These are phyloP conservation scores for Danio jaintianensis DNA, from an alignment of 2,797 vertebrate species.

Conservation along the genomic window DNA sequence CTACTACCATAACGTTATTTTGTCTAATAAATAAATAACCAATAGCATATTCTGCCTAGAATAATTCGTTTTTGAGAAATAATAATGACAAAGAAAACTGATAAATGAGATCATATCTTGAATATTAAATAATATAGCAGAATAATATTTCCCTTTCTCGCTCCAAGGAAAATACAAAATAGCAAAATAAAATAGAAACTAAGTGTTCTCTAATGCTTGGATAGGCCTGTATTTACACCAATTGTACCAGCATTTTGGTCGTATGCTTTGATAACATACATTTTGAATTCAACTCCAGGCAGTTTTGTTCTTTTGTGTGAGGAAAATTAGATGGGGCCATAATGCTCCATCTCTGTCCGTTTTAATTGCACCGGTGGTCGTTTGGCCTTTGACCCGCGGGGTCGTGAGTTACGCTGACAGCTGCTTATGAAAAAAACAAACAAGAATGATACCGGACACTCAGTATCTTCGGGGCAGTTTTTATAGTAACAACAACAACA, in stretches of 20 bases:
- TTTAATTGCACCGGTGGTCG: conserved; percentile 80
- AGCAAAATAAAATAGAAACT: not conserved
- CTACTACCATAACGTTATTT: not conserved
- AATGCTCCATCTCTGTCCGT: conserved; percentile 73
- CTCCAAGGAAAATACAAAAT: too few relatives aligned
- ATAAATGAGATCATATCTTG: not conserved
- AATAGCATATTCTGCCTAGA: not conserved
- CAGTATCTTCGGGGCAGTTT: not conserved
- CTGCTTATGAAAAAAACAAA: conserved; percentile 51
- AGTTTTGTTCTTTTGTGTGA: conserved; percentile 57
- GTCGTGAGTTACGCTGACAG: conserved; percentile 76
- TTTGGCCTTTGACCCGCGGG: conserved; percentile 79
- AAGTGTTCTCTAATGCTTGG: too few relatives aligned
- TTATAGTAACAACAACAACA: not conserved
- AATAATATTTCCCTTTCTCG: not conserved
- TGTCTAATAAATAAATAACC: not conserved
- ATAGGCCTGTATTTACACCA: not conserved
- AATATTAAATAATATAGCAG: not conserved
- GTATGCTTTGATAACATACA: not conserved
- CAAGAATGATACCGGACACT: conserved; percentile 23
- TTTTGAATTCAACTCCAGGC: conserved; percentile 22
- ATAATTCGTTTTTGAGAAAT: not conserved
- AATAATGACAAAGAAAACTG: not conserved
- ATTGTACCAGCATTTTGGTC: not conserved
- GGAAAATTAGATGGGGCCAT: conserved; percentile 64